phyloP scores from a whole-genome alignment of 2,888 invertebrate genomes.

The Epistrophe eligans region DNA sequence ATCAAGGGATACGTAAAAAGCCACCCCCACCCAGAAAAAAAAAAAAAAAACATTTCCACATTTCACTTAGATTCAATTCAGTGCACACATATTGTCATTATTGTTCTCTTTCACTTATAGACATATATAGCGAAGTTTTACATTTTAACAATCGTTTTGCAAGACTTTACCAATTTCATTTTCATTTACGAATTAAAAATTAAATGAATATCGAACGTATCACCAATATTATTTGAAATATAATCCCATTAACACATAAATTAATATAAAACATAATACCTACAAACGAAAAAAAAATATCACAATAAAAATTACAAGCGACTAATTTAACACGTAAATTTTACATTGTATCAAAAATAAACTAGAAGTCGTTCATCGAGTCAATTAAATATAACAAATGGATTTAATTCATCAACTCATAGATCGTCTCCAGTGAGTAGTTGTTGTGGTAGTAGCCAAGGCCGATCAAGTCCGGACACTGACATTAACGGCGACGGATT shows the following conservation, averaged over 20 bases:
- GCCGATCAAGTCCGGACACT: slow-evolving; percentile 84
- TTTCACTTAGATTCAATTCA: neutral
- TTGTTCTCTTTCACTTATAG: neutral
- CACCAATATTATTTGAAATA: slow-evolving; percentile 58
- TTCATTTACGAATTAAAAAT: slow-evolving; percentile 26
- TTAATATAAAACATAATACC: slow-evolving; percentile 51
- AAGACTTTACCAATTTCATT: slow-evolving; percentile 64
- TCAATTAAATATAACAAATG: slow-evolving; percentile 84
- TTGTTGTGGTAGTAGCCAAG: slow-evolving; percentile 85
- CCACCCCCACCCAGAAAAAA: neutral
- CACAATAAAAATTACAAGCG: slow-evolving; percentile 54
- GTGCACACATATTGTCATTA: neutral
- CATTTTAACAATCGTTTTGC: slow-evolving; percentile 17
- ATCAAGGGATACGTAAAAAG: neutral
- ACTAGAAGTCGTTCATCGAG: slow-evolving; percentile 84
- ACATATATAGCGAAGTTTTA: neutral
- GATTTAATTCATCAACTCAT: slow-evolving; percentile 84
- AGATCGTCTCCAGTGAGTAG: slow-evolving; percentile 84
- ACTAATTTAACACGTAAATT: slow-evolving; percentile 71
- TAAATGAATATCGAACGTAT: slow-evolving; percentile 69
- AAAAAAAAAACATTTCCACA: neutral
- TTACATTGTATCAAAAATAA: slow-evolving; percentile 76
- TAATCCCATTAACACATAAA: slow-evolving; percentile 65
- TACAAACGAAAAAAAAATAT: slow-evolving; percentile 83
- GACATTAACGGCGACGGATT: slow-evolving; percentile 80